Conservation (phyloP, 2,888 invertebrate genomes). For the Aleiodes testaceus region DNA sequence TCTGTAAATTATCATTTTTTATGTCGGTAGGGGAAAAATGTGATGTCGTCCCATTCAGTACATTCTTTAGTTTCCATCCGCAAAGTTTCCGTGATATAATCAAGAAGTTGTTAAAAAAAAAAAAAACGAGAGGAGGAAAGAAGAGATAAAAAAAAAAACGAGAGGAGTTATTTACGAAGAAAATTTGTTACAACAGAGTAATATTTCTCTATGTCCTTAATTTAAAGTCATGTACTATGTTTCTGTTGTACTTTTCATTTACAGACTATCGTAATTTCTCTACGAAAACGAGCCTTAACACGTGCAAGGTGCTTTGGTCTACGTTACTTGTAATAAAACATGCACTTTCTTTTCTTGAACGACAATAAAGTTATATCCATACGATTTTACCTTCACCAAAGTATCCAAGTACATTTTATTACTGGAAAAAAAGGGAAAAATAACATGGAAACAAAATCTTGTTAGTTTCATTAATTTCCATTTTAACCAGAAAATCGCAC, state of each 20-base stretch:
- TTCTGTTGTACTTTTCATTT: constrained; percentile 11
- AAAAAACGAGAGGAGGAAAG: neutral
- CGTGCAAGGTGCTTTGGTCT: constrained; percentile 17
- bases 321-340: constrained; percentile 48
- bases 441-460: constrained; percentile 21
- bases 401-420: constrained; percentile 38
- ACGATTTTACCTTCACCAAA: constrained; percentile 45
- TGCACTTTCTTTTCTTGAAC: constrained; percentile 47
- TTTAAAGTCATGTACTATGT: neutral
- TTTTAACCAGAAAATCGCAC: neutral
- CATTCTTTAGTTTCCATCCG: no score
- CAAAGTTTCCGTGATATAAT: no score
- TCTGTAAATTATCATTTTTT: no score
- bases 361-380: constrained; percentile 55
- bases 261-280: constrained; percentile 17
- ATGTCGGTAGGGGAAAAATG: no score
- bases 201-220: constrained; percentile 1
- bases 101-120: no score
- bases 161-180: no score
- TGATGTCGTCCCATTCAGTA: no score
- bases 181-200: neutral
- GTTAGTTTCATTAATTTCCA: constrained; percentile 6
- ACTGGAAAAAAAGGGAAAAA: constrained; percentile 24
- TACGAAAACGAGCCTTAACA: constrained; percentile 12
- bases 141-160: no score